Percentiles rank a stretch among this genome's conserved stretches.
These are phyloP conservation scores for Xenopus laevis DNA, from an alignment of 2,113 vertebrate species.

Conservation along the genomic window DNA sequence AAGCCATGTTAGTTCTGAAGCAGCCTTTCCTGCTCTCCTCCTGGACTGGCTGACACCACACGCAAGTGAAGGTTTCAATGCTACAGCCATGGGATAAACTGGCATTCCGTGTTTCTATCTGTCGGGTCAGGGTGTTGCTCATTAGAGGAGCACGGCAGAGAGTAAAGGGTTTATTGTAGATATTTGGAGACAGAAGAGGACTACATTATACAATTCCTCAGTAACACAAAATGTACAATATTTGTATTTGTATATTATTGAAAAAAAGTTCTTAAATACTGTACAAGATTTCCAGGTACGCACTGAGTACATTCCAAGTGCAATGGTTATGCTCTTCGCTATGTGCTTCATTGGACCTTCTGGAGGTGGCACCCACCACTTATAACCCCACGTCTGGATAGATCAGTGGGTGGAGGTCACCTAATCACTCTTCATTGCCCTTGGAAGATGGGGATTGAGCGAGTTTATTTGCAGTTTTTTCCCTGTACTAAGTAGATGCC, in stretches of 20 bases:
- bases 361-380: neutral
- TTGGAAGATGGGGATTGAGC: conserved; percentile 3
- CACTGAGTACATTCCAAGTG: conserved; percentile 31
- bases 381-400: conserved; percentile 2
- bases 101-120: no score
- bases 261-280: conserved; percentile 43
- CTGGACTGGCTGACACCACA: no score
- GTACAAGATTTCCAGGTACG: conserved; percentile 33
- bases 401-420: neutral
- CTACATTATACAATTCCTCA: conserved; percentile 41
- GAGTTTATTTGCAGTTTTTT: neutral
- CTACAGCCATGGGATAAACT: no score
- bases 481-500: conserved; percentile 31
- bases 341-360: conserved; percentile 4
- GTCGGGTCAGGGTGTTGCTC: neutral
- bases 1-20: no score
- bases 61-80: no score
- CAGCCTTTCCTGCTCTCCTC: no score
- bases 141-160: neutral
- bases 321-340: conserved; percentile 7
- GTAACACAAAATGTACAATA: conserved; percentile 39
- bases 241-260: conserved; percentile 17
- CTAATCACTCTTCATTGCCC: conserved; percentile 9
- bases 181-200: conserved; percentile 40
- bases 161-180: conserved; percentile 41